Base-by-base conservation (phyloP, 2,888 invertebrate genomes). In the Epsilonema sp. region DNA sequence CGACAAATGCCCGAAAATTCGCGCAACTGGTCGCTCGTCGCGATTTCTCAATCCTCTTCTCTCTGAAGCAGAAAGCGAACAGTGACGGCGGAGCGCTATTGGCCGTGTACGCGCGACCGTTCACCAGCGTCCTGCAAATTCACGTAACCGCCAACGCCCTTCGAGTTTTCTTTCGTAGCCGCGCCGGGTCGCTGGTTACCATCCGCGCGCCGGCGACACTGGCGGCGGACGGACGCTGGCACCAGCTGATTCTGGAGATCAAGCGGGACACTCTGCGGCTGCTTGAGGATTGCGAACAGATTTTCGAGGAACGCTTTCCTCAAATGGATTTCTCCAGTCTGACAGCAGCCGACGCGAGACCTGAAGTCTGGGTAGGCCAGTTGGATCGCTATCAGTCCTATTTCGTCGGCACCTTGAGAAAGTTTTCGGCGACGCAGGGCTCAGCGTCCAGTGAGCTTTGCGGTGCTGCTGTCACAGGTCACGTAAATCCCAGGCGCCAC, bases 361-460 rank as follows among this genome's bases (percentile, higher is more conserved):
- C 37, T n/a, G 3, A 20, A 11, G 22, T 46, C 16, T 46, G 41
- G 41, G 22, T 46, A 13, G 42, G 42, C 4, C 46, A 42, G 26
- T 20, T 26, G 20, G 39, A 26, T 16, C 3, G n/a, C 2, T 21
- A 20, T n/a, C 22, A 46, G 20, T 11, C 8, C 3, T 36, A 19
- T 5, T 36, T 46, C 22, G 3, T 20, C 3, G 46, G 46, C 2
- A 22, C 5, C 16, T 37, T 46, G 21, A 24, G 39, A 3, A 11
- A 26, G n/a, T 46, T 46, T 21, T 11, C 31, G 31, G 31, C 31
- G 16, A 16, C 8, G 8, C 8, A 8, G 31, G 16, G 8, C 16
- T 31, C 31, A 16, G 31, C 16, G 31, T 8, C 16, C 31, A 31
- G 16, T 11, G 8, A 16, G 8, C 8, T 11, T 16, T 31, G 31